Base-by-base conservation (phyloP, 2,888 invertebrate species). In the Endotricha flammealis region DNA sequence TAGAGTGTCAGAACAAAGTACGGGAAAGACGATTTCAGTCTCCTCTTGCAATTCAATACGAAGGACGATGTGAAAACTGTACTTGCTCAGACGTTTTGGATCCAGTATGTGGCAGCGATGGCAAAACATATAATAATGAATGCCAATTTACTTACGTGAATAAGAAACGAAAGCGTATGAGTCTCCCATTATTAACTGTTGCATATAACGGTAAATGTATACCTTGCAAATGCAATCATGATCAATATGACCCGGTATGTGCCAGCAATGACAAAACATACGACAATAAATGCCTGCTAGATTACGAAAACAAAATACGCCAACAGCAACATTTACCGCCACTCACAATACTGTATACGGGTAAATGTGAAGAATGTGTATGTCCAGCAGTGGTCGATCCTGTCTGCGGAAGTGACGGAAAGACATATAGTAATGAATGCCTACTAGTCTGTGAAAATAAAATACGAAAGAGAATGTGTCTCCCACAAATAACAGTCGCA, bases 1-100 rank as follows among this genome's bases (percentile, higher is more conserved):
- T 59, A 0, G 25, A 36, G 3, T 59, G 57, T 29, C 50, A 53
- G 35, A 52, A 52, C 25, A 42, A 36, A 13, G 44, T 41, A 32
- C 40, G 48, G 9, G 13, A 30, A 1, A 22, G 6, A 1, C 28
- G 27, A 31, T 13, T 8, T 17, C 31, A 38, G 14, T 31, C 9
- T 20, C 32, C 22, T 5, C 23, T 45, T 17, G 8, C 22, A 1
- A 7, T 17, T 0, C 9, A 20, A 4, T 24, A 32, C 16, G n/a
- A 32, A 7, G 38, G 32, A 12, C n/a, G 25, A 23, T 33, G 38
- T 9, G n/a, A 29, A 0, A 22, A 30, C 7, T 43, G 43, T 12
- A 9, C 17, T 6, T 43, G 43, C 6, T 17, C 35, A 5, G 32
- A 32, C 16, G 36, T 38, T 3, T 25, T 36, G 3, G 28, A 14